Evolutionary conservation across 2,113 vertebrate species (phyloP).

Genomic region (Gobio gobio): DNA sequence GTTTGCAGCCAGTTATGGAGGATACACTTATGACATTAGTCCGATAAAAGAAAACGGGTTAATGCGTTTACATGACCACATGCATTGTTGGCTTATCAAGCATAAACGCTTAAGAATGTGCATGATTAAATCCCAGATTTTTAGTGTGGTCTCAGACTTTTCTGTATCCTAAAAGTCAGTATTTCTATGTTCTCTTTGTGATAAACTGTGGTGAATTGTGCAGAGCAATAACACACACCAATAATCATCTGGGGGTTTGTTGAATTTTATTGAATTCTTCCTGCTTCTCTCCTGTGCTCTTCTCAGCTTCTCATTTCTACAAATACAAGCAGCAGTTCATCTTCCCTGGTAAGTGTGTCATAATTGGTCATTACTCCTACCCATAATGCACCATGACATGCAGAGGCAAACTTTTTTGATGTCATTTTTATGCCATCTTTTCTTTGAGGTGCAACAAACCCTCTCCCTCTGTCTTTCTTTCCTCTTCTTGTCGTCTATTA

Average conservation of each 20-base stretch:
- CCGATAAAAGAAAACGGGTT: no score
- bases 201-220: constrained; percentile 8
- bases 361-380: constrained; percentile 59
- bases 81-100: no score
- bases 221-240: constrained; percentile 20
- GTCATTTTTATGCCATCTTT: constrained; percentile 54
- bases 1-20: no score
- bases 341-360: constrained; percentile 88
- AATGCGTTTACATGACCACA: no score
- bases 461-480: not conserved
- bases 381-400: constrained; percentile 60
- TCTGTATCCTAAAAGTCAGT: not conserved
- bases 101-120: no score
- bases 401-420: constrained; percentile 66
- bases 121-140: not conserved
- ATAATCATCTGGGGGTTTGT: constrained; percentile 1
- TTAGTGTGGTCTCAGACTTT: not conserved
- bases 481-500: constrained; percentile 14
- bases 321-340: constrained; percentile 99
- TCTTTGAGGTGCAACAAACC: constrained; percentile 50
- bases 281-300: constrained; percentile 56
- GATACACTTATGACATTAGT: no score
- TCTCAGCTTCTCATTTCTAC: constrained; percentile 93
- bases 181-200: not conserved
- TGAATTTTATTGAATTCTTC: constrained; percentile 30